These are phyloP conservation scores for Drymodes brunneopygia DNA, from an alignment of 2,113 vertebrate genomes.

Conservation along the genomic window DNA sequence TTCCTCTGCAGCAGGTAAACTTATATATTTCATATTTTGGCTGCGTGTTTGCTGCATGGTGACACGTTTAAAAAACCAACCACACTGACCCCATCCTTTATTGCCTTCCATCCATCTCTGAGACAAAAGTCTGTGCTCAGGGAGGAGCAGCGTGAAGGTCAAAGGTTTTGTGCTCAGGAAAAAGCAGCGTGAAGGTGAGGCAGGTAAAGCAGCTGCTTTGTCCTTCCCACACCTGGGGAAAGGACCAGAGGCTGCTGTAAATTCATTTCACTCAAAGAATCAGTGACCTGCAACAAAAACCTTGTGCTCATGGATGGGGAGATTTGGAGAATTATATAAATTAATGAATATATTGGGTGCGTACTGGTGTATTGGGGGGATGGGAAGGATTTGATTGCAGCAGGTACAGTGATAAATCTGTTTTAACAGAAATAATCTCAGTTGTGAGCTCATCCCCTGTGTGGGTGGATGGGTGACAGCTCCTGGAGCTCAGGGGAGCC, in stretches of 20 bases:
- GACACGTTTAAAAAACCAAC: neutral
- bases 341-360: neutral
- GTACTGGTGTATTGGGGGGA: neutral
- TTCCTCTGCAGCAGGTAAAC: neutral
- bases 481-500: neutral
- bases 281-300: neutral
- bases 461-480: fast-evolving
- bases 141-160: neutral
- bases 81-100: neutral
- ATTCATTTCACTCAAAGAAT: neutral
- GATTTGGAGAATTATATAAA: fast-evolving
- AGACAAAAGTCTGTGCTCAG: neutral
- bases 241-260: neutral
- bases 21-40: neutral
- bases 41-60: neutral
- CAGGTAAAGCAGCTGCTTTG: neutral
- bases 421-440: neutral
- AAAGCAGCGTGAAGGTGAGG: neutral
- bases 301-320: neutral
- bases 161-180: neutral
- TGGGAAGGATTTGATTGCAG: neutral
- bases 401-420: neutral
- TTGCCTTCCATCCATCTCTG: neutral
- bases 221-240: neutral
- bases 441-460: neutral